Conservation (phyloP, 2,797 vertebrate species). For the Ptychadena robeensis region DNA sequence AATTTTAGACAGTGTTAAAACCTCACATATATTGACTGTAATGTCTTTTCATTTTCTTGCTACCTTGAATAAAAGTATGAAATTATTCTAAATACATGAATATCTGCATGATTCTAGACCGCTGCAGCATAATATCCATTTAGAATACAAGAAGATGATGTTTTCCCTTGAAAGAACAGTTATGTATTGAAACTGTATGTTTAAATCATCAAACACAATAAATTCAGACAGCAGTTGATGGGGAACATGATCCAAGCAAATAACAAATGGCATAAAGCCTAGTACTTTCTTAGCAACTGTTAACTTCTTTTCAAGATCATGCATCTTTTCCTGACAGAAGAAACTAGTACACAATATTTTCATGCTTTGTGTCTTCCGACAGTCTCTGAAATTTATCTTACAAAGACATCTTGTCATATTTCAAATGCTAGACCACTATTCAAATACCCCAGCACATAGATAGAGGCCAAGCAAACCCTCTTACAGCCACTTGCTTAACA, state of each 20-base stretch:
- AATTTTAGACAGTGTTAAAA: too few species aligned
- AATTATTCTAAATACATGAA: neutral
- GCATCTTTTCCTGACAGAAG: conserved; percentile 43
- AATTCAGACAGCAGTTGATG: conserved; percentile 34
- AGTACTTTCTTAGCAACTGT: conserved; percentile 19
- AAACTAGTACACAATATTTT: conserved; percentile 47
- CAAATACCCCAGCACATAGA: conserved; percentile 21
- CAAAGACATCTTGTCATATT: conserved; percentile 43
- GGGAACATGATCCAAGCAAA: conserved; percentile 30
- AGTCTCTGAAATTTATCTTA: conserved; percentile 46
- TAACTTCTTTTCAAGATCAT: conserved; percentile 44
- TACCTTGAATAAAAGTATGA: too few species aligned
- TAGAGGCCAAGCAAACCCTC: conserved; percentile 24
- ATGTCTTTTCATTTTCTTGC: too few species aligned
- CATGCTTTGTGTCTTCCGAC: conserved; percentile 35
- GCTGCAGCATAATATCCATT: neutral
- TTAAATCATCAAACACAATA: conserved; percentile 42
- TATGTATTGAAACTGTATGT: conserved; percentile 32
- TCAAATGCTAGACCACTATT: conserved; percentile 6
- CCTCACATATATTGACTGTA: too few species aligned
- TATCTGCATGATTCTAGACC: neutral
- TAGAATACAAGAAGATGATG: neutral
- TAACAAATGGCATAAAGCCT: conserved; percentile 43
- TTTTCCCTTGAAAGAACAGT: conserved; percentile 1
- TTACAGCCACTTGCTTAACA: conserved; percentile 62